phyloP scores from a whole-genome alignment of 2,888 invertebrate species.

The Nymphalis polychloros region DNA sequence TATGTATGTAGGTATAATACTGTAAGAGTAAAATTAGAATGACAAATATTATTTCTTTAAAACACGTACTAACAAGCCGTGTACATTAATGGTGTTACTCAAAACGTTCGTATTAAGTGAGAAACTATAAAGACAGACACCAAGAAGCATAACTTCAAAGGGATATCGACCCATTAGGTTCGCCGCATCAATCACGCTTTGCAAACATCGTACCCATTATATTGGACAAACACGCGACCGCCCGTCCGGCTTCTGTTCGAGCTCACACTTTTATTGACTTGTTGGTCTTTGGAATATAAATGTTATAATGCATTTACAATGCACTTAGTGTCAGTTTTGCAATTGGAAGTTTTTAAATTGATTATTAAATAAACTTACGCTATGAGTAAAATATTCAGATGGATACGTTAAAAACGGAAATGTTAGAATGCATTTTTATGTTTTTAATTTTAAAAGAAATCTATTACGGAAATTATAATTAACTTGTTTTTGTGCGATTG shows the following conservation, averaged over 20 bases:
- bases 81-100: background rate
- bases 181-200: slow-evolving; percentile 67
- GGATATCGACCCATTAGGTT: slow-evolving; percentile 67
- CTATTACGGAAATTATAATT: too few species aligned
- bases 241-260: slow-evolving; percentile 52
- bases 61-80: background rate
- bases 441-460: too few species aligned
- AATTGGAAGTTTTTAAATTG: background rate
- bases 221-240: slow-evolving; percentile 60
- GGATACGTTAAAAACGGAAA: too few species aligned
- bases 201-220: slow-evolving; percentile 71
- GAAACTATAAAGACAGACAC: slow-evolving; percentile 29
- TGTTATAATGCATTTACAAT: slow-evolving; percentile 27
- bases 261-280: slow-evolving; percentile 57
- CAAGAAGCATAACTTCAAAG: slow-evolving; percentile 39
- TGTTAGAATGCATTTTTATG: too few species aligned
- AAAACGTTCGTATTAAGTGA: slow-evolving; percentile 18
- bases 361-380: too few species aligned
- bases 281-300: slow-evolving; percentile 44
- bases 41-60: background rate
- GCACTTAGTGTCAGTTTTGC: slow-evolving; percentile 10
- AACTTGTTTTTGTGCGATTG: too few species aligned
- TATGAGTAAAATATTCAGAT: too few species aligned
- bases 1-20: too few species aligned
- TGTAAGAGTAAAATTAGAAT: too few species aligned